Evolutionary conservation across 2,797 vertebrate species (phyloP).

Genomic region (Lacerta bilineata): DNA sequence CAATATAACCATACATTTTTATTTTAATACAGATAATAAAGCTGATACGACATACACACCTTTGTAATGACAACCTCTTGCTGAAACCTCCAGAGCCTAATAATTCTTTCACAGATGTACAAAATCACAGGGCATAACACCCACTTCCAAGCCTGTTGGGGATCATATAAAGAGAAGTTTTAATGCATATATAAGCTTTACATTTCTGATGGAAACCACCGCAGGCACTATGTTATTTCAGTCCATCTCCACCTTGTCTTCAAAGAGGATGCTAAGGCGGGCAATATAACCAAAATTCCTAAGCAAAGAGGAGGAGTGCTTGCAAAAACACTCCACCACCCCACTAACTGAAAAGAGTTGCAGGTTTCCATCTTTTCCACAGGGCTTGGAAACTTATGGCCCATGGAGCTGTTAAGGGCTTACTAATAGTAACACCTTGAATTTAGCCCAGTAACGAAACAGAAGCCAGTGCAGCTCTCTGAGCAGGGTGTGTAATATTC

Average conservation of each 20-base stretch:
- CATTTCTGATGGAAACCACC: constrained; percentile 53
- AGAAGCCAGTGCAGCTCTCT: too few species aligned
- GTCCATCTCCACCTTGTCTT: background rate
- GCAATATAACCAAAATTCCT: background rate
- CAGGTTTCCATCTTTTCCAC: background rate
- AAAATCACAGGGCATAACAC: constrained; percentile 79
- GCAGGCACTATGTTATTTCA: background rate
- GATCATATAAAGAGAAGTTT: constrained; percentile 54
- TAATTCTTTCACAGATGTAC: constrained; percentile 80
- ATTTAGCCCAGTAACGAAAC: too few species aligned
- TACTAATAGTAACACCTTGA: too few species aligned
- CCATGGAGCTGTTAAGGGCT: too few species aligned
- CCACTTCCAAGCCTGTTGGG: constrained; percentile 86
- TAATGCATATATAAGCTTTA: constrained; percentile 58
- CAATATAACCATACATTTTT: constrained; percentile 54
- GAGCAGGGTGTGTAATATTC: too few species aligned
- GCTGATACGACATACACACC: constrained; percentile 69
- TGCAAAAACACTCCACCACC: background rate
- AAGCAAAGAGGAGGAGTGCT: background rate
- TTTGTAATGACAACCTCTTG: constrained; percentile 84
- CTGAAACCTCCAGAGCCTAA: constrained; percentile 81
- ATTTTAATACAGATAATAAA: constrained; percentile 59
- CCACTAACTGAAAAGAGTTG: background rate
- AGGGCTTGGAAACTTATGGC: too few species aligned
- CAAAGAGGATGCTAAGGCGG: background rate